phyloP scores from a whole-genome alignment of 2,888 invertebrate genomes.

The Adineta ricciae region DNA sequence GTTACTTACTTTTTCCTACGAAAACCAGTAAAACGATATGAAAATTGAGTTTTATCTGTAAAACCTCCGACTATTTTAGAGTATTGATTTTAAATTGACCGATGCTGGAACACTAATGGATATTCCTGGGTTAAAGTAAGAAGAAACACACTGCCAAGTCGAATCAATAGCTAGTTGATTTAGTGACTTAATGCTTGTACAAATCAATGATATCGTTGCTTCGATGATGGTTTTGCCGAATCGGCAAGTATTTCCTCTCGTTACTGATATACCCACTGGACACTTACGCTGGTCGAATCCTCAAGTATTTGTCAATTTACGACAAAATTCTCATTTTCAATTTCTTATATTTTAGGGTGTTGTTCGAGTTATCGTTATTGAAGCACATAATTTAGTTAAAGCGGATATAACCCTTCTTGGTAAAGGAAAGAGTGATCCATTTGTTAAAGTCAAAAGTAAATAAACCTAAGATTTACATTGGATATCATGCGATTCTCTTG shows the following conservation, averaged over 20 bases:
- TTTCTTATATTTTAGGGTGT: neutral
- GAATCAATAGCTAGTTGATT: neutral
- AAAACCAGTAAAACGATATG: conserved; percentile 24
- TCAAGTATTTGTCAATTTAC: neutral
- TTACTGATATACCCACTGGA: neutral
- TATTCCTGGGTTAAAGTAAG: neutral
- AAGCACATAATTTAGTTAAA: conserved; percentile 26
- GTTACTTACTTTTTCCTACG: conserved; percentile 27
- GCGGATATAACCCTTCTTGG: conserved; percentile 30
- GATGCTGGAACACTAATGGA: conserved; percentile 10
- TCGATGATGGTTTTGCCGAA: conserved; percentile 33
- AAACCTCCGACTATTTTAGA: neutral
- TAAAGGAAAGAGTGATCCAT: conserved; percentile 34
- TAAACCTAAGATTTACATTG: neutral
- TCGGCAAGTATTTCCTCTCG: conserved; percentile 26
- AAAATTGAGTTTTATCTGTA: neutral
- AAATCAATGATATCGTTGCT: conserved; percentile 7
- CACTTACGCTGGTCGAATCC: conserved; percentile 23
- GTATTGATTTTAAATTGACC: conserved; percentile 18
- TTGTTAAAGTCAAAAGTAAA: conserved; percentile 21
- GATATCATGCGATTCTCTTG: neutral
- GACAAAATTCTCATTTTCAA: too few species aligned
- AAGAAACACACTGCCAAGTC: neutral
- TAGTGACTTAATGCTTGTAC: conserved; percentile 3
- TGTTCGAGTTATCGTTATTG: conserved; percentile 17